Evolutionary conservation across 2,888 invertebrate genomes (phyloP).

Genomic region (Nasonia oneida): DNA sequence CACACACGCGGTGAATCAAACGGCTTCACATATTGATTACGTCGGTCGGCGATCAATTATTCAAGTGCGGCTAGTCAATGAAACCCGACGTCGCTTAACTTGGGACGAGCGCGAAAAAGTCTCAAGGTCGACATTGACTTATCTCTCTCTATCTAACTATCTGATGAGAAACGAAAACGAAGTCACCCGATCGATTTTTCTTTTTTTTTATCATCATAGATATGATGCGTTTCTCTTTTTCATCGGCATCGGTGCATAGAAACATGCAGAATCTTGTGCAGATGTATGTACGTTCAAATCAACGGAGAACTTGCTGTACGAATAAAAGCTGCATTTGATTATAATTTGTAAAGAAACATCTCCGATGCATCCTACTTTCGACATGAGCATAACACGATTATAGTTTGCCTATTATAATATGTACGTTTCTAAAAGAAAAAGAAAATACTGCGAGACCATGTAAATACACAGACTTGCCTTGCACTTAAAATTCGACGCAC

Average conservation of each 20-base stretch:
- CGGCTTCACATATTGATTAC: constrained; percentile 70
- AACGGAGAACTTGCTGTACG: not conserved
- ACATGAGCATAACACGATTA: not conserved
- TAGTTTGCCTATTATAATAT: too few species aligned
- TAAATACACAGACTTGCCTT: constrained; percentile 52
- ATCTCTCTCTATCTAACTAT: not conserved
- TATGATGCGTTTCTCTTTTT: too few species aligned
- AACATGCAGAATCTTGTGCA: not conserved
- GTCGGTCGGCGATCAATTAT: constrained; percentile 72
- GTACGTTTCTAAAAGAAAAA: not conserved
- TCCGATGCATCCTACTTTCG: constrained; percentile 25
- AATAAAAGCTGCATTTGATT: not conserved
- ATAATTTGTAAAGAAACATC: not conserved
- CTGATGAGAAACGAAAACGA: constrained; percentile 17
- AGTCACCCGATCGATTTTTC: constrained; percentile 22
- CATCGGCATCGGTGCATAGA: too few species aligned
- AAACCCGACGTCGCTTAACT: constrained; percentile 63
- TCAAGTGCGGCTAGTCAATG: constrained; percentile 69
- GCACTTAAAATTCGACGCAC: constrained; percentile 38
- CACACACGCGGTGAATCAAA: constrained; percentile 46
- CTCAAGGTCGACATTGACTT: constrained; percentile 47
- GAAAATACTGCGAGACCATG: constrained; percentile 24
- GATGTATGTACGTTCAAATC: not conserved
- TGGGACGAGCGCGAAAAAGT: constrained; percentile 38
- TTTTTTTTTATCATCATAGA: not conserved